These are phyloP conservation scores for Etheostoma cragini DNA, from an alignment of 2,113 vertebrate genomes.

Conservation along the genomic window DNA sequence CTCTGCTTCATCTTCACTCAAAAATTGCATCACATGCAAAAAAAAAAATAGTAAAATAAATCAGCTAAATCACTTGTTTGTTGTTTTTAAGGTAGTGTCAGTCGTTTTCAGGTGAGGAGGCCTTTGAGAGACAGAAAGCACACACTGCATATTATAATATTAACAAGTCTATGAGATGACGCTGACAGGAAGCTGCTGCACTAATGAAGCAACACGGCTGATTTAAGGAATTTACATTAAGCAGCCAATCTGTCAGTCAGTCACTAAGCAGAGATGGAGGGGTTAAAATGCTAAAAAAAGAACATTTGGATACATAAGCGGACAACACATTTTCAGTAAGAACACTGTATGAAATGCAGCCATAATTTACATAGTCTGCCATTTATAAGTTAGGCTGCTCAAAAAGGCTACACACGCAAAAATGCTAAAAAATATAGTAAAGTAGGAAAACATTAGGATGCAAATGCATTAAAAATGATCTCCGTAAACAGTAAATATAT, in stretches of 20 bases:
- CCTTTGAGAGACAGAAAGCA: not conserved
- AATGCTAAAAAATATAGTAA: not conserved
- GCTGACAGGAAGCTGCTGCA: not conserved
- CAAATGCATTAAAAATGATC: not conserved
- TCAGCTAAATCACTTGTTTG: slow-evolving; percentile 9
- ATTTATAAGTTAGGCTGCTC: not conserved
- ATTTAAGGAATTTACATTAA: not conserved
- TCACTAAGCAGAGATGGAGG: not conserved
- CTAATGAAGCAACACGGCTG: not conserved
- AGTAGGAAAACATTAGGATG: not conserved
- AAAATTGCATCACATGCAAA: slow-evolving; percentile 9
- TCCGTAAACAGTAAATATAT: not conserved
- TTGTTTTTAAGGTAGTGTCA: not conserved
- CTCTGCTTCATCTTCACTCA: not conserved
- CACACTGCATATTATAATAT: too few relatives aligned
- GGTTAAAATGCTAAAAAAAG: not conserved
- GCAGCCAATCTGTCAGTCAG: not conserved
- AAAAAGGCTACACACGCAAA: not conserved
- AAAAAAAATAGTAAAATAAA: not conserved
- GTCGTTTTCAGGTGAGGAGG: not conserved
- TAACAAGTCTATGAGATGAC: not conserved
- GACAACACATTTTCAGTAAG: not conserved
- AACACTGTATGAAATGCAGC: not conserved
- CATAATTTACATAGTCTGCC: not conserved
- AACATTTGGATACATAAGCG: not conserved